Base-by-base conservation (phyloP, 2,113 vertebrate species). In the Syngnathus scovelli region DNA sequence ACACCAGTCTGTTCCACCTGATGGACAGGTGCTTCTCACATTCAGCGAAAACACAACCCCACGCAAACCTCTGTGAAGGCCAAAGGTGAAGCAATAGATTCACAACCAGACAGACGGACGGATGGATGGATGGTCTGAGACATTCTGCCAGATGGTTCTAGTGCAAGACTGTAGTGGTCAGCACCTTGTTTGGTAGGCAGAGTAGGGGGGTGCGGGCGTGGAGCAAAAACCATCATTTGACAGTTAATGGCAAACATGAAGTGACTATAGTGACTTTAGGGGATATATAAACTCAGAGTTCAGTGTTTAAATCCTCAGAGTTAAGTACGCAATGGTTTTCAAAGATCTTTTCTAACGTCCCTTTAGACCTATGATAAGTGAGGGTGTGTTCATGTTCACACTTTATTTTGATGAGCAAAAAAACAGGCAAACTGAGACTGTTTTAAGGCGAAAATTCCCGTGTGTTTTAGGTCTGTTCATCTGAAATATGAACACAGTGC, bases 1-100 rank as follows among this genome's bases (percentile, higher is more conserved):
- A 78, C 74, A 77, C 68, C 78, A 83, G 75, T 70, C 73, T 68
- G 69, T 38, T 39, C 18, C 58, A 6, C 85, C 83, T 83, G 66
- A 84, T 36, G 10, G 67, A 52, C 70, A 71, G 65, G 64, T 64
- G 75, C 68, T 58, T 66, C 15, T 33, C 8, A 73, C 69, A 77
- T 68, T 15, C 49, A 59, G 65, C 46, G 21, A 64, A 55, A 39
- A 61, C 69, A 56, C 69, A 76, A 71, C 36, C 65, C 43, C 64
- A 60, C 62, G 67, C 15, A 44, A 1, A 43, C 33, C 2, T 12
- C n/a, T 18, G 23, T 19, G 10, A 33, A 64, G 36, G 7, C 27
- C 51, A 23, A 48, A 64, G 58, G 65, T 44, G 51, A 61, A 69
- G 46, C 62, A 18, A 74, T 46, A 16, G 64, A 72, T 39, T 59